Conservation (phyloP, 2,888 invertebrate genomes). For the Tetheella fluctuosa region DNA sequence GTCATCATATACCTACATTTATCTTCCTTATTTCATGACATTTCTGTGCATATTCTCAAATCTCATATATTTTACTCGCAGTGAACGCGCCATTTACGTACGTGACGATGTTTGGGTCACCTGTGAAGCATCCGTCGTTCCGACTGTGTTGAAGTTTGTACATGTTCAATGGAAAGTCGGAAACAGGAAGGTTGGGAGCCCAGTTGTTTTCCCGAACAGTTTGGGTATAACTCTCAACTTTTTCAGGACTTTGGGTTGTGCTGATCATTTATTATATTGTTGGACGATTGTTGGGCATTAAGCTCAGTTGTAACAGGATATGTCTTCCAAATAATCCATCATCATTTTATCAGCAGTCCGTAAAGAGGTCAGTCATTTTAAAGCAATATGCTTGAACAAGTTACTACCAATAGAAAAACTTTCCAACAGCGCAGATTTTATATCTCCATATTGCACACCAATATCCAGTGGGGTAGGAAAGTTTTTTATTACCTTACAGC, state of each 20-base stretch:
- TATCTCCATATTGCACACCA: neutral
- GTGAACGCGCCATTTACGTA: neutral
- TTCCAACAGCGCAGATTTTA: constrained; percentile 5
- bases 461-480: neutral
- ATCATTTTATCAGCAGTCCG: neutral
- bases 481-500: constrained; percentile 2
- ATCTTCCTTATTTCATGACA: too few species aligned
- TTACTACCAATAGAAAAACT: neutral
- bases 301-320: too few species aligned
- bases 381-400: neutral
- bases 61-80: neutral
- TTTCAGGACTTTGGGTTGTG: too few species aligned
- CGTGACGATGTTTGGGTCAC: neutral
- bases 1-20: too few species aligned
- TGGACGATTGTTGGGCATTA: too few species aligned
- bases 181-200: neutral
- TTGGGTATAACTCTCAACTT: neutral
- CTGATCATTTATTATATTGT: too few species aligned
- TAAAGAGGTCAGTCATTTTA: neutral
- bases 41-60: too few species aligned
- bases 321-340: neutral
- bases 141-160: neutral
- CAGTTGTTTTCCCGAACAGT: neutral
- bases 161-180: neutral
- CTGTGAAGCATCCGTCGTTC: neutral